These are phyloP conservation scores for Chlorops oryzae DNA, from an alignment of 1,140 invertebrate species.

Conservation along the genomic window DNA sequence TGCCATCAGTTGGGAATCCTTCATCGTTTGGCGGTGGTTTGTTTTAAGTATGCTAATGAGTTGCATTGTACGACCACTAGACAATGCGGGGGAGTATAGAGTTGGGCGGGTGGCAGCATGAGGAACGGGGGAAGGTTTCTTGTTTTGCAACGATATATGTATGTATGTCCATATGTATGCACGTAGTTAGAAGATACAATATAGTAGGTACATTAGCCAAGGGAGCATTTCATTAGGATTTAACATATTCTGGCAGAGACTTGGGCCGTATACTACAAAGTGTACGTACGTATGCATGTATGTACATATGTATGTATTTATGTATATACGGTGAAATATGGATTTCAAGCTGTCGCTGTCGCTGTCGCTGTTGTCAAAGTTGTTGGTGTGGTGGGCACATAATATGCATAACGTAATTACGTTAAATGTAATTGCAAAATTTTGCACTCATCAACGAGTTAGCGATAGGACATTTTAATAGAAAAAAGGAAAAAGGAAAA, in stretches of 20 bases:
- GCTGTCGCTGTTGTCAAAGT: too few relatives aligned
- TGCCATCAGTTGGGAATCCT: too few relatives aligned
- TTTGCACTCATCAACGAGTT: constrained; percentile 12
- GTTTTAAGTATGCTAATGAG: constrained; percentile 47
- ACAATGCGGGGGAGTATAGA: constrained; percentile 10
- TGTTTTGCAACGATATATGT: too few relatives aligned
- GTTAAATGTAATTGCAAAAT: constrained; percentile 43
- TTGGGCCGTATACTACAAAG: too few relatives aligned
- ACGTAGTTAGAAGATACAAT: neutral
- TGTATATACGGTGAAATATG: neutral
- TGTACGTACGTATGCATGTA: neutral
- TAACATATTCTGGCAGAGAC: constrained; percentile 12
- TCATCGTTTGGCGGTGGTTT: too few relatives aligned
- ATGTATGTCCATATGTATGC: neutral
- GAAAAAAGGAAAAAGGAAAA: too few relatives aligned
- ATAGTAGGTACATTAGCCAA: neutral
- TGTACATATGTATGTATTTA: neutral
- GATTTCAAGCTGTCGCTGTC: neutral
- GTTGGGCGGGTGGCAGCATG: constrained; percentile 1
- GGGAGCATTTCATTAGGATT: neutral
- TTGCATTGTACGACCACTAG: constrained; percentile 30
- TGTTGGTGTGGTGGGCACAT: constrained; percentile 5
- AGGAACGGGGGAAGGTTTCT: too few relatives aligned
- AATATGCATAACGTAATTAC: constrained; percentile 48
- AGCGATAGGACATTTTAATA: too few relatives aligned